Evolutionary conservation across 2,888 invertebrate species (phyloP).

Genomic region (Oxytorus armatus): DNA sequence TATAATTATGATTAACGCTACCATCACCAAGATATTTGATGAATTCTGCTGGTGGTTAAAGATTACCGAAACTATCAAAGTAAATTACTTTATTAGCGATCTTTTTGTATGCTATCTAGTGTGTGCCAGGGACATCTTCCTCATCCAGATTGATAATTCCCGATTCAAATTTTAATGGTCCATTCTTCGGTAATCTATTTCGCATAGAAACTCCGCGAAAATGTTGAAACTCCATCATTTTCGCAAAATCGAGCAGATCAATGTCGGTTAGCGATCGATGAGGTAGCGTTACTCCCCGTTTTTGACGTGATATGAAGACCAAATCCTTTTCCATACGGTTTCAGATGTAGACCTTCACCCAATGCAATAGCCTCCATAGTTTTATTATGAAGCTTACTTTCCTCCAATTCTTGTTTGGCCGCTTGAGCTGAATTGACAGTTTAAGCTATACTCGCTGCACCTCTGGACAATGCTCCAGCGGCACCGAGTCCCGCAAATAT

Average conservation of each 20-base stretch:
- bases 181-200: conserved; percentile 61
- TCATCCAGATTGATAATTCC: too few relatives aligned
- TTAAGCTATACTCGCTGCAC: neutral
- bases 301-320: too few relatives aligned
- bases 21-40: too few relatives aligned
- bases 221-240: conserved; percentile 54
- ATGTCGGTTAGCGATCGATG: neutral
- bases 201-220: conserved; percentile 78
- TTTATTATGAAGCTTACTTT: conserved; percentile 71
- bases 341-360: conserved; percentile 69
- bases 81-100: too few relatives aligned
- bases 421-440: conserved; percentile 4
- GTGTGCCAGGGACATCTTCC: conserved; percentile 63
- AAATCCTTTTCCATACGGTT: conserved; percentile 68
- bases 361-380: conserved; percentile 74
- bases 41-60: too few relatives aligned
- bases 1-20: too few relatives aligned
- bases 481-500: too few relatives aligned
- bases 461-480: too few relatives aligned
- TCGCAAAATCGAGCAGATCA: neutral
- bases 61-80: too few relatives aligned
- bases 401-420: neutral
- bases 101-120: too few relatives aligned
- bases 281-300: too few relatives aligned
- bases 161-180: conserved; percentile 60